Evolutionary conservation across 2,797 vertebrate genomes (phyloP).

Genomic region (Rhinatrema bivittatum): DNA sequence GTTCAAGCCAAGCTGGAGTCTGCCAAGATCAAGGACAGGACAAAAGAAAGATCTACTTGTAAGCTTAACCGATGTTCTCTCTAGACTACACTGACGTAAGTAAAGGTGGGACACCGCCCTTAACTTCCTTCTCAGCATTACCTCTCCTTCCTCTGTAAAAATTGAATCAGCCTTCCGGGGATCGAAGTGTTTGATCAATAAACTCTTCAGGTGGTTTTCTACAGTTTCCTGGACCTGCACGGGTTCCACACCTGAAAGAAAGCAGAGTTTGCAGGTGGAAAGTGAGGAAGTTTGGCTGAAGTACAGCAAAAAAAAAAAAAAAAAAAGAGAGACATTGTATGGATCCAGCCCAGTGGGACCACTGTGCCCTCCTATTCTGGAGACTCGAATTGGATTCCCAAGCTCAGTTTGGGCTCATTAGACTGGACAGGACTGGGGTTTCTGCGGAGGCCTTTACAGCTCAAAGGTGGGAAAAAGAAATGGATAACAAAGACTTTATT

Average conservation of each 20-base stretch:
- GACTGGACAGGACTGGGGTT: too few species aligned
- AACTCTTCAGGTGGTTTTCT: constrained; percentile 94
- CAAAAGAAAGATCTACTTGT: neutral
- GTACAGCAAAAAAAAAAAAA: too few species aligned
- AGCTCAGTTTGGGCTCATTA: too few species aligned
- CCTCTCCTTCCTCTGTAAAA: constrained; percentile 98
- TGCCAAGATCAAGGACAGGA: constrained; percentile 31
- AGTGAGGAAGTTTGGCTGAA: too few species aligned
- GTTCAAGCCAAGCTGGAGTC: constrained; percentile 97
- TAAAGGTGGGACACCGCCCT: neutral
- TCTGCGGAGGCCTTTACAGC: too few species aligned
- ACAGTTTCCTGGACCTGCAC: constrained; percentile 95
- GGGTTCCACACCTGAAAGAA: constrained; percentile 81
- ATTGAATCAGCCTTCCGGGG: constrained; percentile 97
- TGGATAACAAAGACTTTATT: too few species aligned
- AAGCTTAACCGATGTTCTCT: too few species aligned
- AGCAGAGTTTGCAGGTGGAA: neutral
- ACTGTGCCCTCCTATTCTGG: too few species aligned
- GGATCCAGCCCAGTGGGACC: too few species aligned
- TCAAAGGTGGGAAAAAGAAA: too few species aligned
- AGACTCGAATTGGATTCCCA: too few species aligned
- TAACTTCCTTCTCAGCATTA: constrained; percentile 27
- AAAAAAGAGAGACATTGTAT: neutral
- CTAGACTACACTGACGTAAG: too few species aligned
- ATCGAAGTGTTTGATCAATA: constrained; percentile 96